These are phyloP conservation scores for Dryobotodes eremita DNA, from an alignment of 2,888 invertebrate genomes.

Conservation along the genomic window DNA sequence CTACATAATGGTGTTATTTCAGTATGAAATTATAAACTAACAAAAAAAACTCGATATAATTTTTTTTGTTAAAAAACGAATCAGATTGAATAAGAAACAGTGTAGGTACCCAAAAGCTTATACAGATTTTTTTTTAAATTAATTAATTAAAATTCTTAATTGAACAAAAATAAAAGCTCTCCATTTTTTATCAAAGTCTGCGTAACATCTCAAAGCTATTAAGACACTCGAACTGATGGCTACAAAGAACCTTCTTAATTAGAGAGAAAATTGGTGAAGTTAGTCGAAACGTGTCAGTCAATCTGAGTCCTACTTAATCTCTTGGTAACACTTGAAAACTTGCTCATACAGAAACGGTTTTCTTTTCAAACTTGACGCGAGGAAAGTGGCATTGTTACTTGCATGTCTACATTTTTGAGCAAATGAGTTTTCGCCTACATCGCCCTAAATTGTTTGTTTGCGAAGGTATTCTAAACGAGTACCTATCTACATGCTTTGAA, in stretches of 20 bases:
- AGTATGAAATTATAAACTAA: constrained; percentile 23
- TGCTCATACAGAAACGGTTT: constrained; percentile 58
- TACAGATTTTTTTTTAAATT: too few relatives aligned
- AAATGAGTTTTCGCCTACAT: constrained; percentile 58
- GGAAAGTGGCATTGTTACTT: constrained; percentile 56
- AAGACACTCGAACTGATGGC: constrained; percentile 63
- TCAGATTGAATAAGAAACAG: constrained; percentile 16
- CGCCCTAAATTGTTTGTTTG: constrained; percentile 44
- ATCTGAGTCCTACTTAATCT: constrained; percentile 67
- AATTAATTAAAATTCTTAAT: too few relatives aligned
- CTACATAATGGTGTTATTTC: constrained; percentile 6
- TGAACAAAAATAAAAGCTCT: constrained; percentile 42
- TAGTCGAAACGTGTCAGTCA: constrained; percentile 67
- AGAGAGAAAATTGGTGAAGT: constrained; percentile 73
- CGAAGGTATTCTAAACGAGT: constrained; percentile 41
- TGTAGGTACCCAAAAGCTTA: constrained; percentile 2
- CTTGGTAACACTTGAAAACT: constrained; percentile 54
- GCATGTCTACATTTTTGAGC: constrained; percentile 57
- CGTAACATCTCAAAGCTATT: constrained; percentile 57
- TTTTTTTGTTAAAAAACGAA: too few relatives aligned
- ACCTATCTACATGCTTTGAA: constrained; percentile 42
- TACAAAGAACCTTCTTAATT: constrained; percentile 72
- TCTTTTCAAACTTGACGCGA: constrained; percentile 58
- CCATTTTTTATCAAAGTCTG: constrained; percentile 42
- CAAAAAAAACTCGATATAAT: too few relatives aligned